Percentiles rank a stretch among this genome's conserved stretches.
Conservation (phyloP, 2,113 vertebrate genomes). For the Caranx ignobilis region DNA sequence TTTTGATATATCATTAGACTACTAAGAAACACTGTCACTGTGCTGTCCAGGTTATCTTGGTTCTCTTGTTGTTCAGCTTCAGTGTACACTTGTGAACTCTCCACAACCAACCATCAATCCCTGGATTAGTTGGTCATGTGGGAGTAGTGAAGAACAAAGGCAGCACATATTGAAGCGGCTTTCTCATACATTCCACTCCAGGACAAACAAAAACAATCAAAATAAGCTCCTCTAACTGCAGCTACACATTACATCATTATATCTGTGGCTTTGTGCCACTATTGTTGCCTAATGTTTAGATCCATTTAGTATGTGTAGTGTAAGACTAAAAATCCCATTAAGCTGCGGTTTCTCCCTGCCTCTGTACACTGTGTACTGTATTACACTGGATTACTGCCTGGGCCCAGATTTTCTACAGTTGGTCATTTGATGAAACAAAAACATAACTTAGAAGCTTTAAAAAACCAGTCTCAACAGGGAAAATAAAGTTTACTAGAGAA, state of each 20-base stretch:
- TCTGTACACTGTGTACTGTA: not conserved
- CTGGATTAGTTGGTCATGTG: constrained; percentile 71
- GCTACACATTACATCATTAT: constrained; percentile 4
- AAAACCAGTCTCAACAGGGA: not conserved
- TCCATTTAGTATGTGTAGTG: not conserved
- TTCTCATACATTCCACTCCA: constrained; percentile 14
- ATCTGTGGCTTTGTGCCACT: not conserved
- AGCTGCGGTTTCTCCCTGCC: not conserved
- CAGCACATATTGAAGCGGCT: constrained; percentile 33
- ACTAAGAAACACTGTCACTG: not conserved
- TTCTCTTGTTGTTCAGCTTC: constrained; percentile 15
- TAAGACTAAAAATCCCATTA: not conserved
- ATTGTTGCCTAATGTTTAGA: not conserved
- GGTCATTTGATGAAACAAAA: not conserved
- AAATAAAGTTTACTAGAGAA: not conserved
- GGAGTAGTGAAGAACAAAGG: constrained; percentile 54
- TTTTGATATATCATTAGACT: not conserved
- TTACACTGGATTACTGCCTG: not conserved
- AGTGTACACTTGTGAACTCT: constrained; percentile 29
- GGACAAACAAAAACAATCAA: not conserved
- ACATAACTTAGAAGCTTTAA: not conserved
- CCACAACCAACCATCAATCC: constrained; percentile 40
- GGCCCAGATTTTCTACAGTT: not conserved
- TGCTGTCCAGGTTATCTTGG: not conserved
- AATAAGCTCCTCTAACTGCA: not conserved